These are phyloP conservation scores for Papilio dardanus DNA, from an alignment of 1,140 invertebrate species.

Conservation along the genomic window DNA sequence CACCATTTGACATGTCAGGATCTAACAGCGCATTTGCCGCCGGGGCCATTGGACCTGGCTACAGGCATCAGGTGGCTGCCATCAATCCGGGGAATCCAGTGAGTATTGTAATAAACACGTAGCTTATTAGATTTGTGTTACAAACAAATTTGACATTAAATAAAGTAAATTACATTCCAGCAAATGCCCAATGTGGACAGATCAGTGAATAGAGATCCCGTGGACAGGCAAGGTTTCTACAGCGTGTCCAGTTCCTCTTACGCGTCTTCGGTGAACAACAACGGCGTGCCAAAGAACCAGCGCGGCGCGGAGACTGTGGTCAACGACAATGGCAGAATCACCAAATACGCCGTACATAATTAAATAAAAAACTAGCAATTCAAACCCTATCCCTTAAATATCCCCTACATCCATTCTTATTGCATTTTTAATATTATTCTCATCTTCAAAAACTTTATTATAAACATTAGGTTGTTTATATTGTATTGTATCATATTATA, in stretches of 20 bases:
- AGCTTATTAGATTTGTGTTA: not conserved
- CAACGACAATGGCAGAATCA: conserved; percentile 88
- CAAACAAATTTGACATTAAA: not conserved
- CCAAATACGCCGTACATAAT: conserved; percentile 83
- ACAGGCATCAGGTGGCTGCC: conserved; percentile 81
- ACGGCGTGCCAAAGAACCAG: conserved; percentile 83
- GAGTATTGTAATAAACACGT: conserved; percentile 51
- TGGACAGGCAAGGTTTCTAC: conserved; percentile 58
- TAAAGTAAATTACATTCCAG: conserved; percentile 67
- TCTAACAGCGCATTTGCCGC: conserved; percentile 62
- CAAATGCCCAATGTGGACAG: conserved; percentile 82
- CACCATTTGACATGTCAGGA: conserved; percentile 45
- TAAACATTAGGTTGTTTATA: too few relatives aligned
- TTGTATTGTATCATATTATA: not conserved
- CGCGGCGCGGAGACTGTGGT: conserved; percentile 86
- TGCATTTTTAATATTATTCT: not conserved
- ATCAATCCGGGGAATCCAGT: conserved; percentile 84
- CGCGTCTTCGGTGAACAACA: conserved; percentile 82
- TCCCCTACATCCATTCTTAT: not conserved
- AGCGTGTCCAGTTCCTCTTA: conserved; percentile 86
- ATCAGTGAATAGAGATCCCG: conserved; percentile 77
- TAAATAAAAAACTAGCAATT: conserved; percentile 47
- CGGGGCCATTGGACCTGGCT: conserved; percentile 75
- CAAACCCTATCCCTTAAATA: not conserved
- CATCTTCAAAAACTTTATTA: too few relatives aligned